Evolutionary conservation across 2,797 vertebrate genomes (phyloP).

Genomic region (Amblyopsis hoosieri): DNA sequence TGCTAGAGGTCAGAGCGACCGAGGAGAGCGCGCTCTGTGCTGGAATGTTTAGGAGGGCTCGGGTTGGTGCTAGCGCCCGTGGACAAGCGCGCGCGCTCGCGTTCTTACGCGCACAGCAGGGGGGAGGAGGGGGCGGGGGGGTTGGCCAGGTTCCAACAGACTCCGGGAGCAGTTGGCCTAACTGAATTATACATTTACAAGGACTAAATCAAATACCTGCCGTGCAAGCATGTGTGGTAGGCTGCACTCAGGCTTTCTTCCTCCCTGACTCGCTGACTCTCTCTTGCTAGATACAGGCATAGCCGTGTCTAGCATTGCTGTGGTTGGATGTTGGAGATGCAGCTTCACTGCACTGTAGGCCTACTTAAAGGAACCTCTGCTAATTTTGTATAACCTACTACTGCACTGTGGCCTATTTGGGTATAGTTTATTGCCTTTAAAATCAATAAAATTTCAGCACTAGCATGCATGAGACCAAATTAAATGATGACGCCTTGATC

Average conservation of each 20-base stretch:
- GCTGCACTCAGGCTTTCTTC: slow-evolving; percentile 10
- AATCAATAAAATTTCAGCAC: no score
- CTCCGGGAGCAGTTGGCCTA: slow-evolving; percentile 70
- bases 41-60: slow-evolving; percentile 23
- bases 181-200: slow-evolving; percentile 76
- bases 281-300: background rate
- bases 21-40: slow-evolving; percentile 25
- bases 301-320: no score
- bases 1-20: slow-evolving; percentile 26
- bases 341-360: no score
- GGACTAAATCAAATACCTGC: slow-evolving; percentile 70
- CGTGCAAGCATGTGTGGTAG: slow-evolving; percentile 64
- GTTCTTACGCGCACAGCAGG: slow-evolving; percentile 9
- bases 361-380: no score
- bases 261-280: background rate
- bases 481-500: slow-evolving; percentile 26
- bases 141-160: slow-evolving; percentile 69
- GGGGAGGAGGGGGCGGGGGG: slow-evolving; percentile 26
- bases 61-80: slow-evolving; percentile 32
- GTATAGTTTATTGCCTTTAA: no score
- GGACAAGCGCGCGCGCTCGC: slow-evolving; percentile 17
- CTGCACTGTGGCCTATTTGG: no score
- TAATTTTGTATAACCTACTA: no score
- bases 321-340: no score
- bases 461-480: no score